These are phyloP conservation scores for Lepus europaeus DNA, from an alignment of 2,113 vertebrate species.

Conservation along the genomic window DNA sequence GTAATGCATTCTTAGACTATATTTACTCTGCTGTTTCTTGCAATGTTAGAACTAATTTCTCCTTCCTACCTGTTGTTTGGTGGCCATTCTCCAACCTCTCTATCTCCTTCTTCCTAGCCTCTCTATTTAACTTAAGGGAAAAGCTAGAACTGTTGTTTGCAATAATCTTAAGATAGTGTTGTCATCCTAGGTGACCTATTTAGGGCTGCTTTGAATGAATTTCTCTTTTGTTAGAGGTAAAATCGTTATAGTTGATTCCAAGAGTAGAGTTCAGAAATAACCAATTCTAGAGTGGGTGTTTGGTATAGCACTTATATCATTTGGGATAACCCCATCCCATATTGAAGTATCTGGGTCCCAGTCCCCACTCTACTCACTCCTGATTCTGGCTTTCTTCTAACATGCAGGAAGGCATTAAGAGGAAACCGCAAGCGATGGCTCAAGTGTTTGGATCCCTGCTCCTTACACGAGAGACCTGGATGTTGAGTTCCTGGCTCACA, in stretches of 20 bases:
- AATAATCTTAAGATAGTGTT: neutral
- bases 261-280: neutral
- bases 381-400: no score
- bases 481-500: no score
- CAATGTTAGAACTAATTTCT: neutral
- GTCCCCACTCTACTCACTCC: no score
- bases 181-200: neutral
- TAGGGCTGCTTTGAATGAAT: constrained; percentile 15
- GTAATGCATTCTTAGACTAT: neutral
- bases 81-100: neutral
- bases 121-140: constrained; percentile 17
- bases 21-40: neutral
- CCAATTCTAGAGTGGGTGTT: neutral
- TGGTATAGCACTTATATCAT: no score
- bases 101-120: neutral
- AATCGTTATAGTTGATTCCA: neutral
- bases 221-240: neutral
- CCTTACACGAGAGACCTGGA: no score
- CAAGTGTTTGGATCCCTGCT: no score
- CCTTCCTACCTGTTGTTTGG: neutral
- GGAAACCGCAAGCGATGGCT: no score
- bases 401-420: no score
- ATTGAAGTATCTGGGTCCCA: no score
- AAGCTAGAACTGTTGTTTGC: neutral
- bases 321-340: no score